Percentiles rank a stretch among this genome's conserved stretches.
Evolutionary conservation across 1,140 invertebrate genomes (phyloP).

Genomic region (Drosophila bocki): DNA sequence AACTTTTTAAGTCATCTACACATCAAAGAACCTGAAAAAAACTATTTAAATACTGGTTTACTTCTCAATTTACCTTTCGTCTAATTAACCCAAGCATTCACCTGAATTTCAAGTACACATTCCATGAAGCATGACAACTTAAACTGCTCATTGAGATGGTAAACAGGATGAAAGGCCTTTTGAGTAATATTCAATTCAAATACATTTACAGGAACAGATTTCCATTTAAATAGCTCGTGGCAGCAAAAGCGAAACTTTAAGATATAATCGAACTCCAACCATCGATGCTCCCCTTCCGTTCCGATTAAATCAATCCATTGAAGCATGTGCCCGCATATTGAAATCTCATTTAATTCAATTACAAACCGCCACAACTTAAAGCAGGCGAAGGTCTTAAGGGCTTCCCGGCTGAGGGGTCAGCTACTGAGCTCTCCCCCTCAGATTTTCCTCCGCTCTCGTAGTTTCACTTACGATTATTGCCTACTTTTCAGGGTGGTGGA

Average conservation of each 20-base stretch:
- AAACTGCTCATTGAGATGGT: neutral
- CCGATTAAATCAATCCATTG: constrained; percentile 41
- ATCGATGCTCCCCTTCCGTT: constrained; percentile 15
- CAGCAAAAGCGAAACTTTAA: constrained; percentile 17
- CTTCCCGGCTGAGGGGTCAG: constrained; percentile 22
- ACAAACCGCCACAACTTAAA: constrained; percentile 77
- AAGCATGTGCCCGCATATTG: constrained; percentile 69
- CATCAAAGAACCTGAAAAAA: neutral
- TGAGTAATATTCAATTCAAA: constrained; percentile 5
- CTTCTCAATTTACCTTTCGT: neutral
- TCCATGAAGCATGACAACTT: constrained; percentile 1
- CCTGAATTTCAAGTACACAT: constrained; percentile 16
- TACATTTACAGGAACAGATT: neutral
- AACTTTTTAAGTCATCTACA: neutral
- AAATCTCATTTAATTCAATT: constrained; percentile 82
- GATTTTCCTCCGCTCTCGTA: constrained; percentile 10
- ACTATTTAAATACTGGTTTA: no score
- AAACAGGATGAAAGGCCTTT: neutral
- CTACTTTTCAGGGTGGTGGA: constrained; percentile 57
- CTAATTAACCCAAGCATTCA: constrained; percentile 15
- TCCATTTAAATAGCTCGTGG: neutral
- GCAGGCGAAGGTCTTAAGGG: constrained; percentile 45
- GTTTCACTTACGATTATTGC: constrained; percentile 83
- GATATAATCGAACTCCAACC: constrained; percentile 22
- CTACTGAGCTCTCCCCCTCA: constrained; percentile 4